Evolutionary conservation across 2,797 vertebrate genomes (phyloP).

Genomic region (Rhynchotus rufescens): DNA sequence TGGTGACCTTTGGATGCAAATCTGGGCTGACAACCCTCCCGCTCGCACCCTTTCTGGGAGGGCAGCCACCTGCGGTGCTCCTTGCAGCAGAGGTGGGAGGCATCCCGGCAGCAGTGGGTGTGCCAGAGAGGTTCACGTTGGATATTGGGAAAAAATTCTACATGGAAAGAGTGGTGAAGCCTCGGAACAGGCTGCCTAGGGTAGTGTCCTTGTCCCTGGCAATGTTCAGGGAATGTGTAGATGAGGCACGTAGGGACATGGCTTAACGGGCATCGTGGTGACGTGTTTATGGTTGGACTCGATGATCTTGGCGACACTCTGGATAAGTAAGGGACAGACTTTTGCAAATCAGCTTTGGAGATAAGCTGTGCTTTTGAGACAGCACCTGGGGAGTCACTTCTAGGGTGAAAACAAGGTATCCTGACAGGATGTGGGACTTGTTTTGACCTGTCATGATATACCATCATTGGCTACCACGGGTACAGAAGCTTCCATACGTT

Average conservation of each 20-base stretch:
- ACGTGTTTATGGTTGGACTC: too few relatives aligned
- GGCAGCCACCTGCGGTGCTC: conserved; percentile 11
- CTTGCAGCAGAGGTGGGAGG: background rate
- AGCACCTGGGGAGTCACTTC: background rate
- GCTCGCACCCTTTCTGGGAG: background rate
- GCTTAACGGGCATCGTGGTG: too few relatives aligned
- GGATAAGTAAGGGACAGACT: background rate
- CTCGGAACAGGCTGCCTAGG: too few relatives aligned
- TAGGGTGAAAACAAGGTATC: background rate
- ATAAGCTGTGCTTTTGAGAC: background rate
- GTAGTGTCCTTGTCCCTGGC: too few relatives aligned
- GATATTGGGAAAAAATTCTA: too few relatives aligned
- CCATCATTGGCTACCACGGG: background rate
- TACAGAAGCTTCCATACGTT: background rate
- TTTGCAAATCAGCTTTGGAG: too few relatives aligned
- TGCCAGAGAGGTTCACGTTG: too few relatives aligned
- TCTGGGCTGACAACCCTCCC: conserved; percentile 6
- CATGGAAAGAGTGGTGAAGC: too few relatives aligned
- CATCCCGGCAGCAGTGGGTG: fast-evolving
- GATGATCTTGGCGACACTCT: background rate
- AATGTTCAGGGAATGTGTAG: too few relatives aligned
- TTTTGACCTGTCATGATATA: background rate
- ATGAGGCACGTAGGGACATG: too few relatives aligned
- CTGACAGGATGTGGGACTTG: too few relatives aligned
- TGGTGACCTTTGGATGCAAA: conserved; percentile 63